A percentile compares a stretch with the other conserved stretches of the same genome.
These are phyloP conservation scores for Notarius lentiginosus DNA, from an alignment of 2,113 vertebrate genomes.

Conservation along the genomic window DNA sequence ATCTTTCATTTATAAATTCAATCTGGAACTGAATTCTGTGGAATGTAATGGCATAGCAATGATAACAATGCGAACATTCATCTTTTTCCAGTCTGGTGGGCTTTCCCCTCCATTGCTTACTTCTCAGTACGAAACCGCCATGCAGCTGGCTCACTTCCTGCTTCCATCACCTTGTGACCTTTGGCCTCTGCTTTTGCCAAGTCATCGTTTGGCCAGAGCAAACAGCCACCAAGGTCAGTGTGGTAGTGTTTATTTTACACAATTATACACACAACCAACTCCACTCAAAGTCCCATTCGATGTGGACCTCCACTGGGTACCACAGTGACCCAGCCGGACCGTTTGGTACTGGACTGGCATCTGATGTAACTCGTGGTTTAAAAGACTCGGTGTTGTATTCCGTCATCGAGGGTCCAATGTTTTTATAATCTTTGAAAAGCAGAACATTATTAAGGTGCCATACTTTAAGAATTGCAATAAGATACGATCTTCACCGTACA, in stretches of 20 bases:
- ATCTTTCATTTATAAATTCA: background rate
- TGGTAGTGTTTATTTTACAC: background rate
- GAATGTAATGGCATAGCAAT: background rate
- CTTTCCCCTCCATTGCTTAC: background rate
- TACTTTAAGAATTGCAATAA: too few relatives aligned
- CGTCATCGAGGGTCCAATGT: background rate
- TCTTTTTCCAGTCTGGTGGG: background rate
- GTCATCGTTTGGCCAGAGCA: constrained; percentile 11
- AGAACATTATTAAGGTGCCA: too few relatives aligned
- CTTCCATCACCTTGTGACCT: constrained; percentile 39
- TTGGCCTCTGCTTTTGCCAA: constrained; percentile 7
- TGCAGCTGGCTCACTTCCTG: constrained; percentile 37
- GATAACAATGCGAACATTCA: background rate
- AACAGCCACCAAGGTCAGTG: constrained; percentile 11
- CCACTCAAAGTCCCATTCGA: background rate
- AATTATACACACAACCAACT: background rate
- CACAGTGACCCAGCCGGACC: background rate
- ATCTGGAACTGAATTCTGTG: background rate
- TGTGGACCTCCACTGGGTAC: background rate
- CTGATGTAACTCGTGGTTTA: background rate
- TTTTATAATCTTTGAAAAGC: too few relatives aligned
- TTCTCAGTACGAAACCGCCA: constrained; percentile 1
- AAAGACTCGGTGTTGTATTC: background rate
- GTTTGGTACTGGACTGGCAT: background rate
- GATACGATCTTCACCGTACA: too few relatives aligned